Conservation (phyloP, 2,113 vertebrate species). For the Tetrao urogallus region DNA sequence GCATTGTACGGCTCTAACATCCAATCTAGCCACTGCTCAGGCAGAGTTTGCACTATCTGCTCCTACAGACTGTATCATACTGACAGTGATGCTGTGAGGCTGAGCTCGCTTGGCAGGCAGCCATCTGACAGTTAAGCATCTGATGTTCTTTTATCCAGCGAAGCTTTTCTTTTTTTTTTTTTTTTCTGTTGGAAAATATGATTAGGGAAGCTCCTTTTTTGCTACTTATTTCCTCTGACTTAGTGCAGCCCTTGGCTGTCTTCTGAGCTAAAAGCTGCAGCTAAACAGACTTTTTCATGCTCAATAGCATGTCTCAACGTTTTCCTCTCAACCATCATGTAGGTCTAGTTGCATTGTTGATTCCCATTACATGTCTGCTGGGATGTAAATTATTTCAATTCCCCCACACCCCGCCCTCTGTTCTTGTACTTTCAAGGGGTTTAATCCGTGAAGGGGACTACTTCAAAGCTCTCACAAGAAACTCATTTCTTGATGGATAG, state of each 20-base stretch:
- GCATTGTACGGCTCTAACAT: not conserved
- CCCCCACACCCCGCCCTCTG: slow-evolving; percentile 56
- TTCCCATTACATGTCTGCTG: slow-evolving; percentile 73
- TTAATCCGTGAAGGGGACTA: slow-evolving; percentile 76
- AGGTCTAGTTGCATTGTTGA: slow-evolving; percentile 76
- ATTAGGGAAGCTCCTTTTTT: slow-evolving; percentile 47
- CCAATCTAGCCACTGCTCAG: not conserved
- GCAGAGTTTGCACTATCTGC: not conserved
- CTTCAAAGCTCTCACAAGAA: slow-evolving; percentile 76
- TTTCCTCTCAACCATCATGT: slow-evolving; percentile 74
- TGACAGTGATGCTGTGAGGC: not conserved
- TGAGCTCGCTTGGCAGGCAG: slow-evolving; percentile 28
- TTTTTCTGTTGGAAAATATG: not conserved
- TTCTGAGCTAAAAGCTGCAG: slow-evolving; percentile 65
- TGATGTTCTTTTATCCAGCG: slow-evolving; percentile 40
- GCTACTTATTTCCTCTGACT: slow-evolving; percentile 66
- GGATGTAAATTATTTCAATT: slow-evolving; percentile 75
- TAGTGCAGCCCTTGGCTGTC: slow-evolving; percentile 58
- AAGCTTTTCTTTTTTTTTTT: not conserved
- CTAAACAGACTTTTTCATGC: slow-evolving; percentile 29
- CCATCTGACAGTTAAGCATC: slow-evolving; percentile 48
- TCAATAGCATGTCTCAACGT: slow-evolving; percentile 73
- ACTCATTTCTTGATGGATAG: slow-evolving; percentile 75
- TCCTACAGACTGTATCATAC: not conserved
- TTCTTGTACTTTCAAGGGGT: slow-evolving; percentile 75